Percentiles rank a stretch among this genome's conserved stretches.
Evolutionary conservation across 2,888 invertebrate species (phyloP).

Genomic region (Pherbina coryleti): DNA sequence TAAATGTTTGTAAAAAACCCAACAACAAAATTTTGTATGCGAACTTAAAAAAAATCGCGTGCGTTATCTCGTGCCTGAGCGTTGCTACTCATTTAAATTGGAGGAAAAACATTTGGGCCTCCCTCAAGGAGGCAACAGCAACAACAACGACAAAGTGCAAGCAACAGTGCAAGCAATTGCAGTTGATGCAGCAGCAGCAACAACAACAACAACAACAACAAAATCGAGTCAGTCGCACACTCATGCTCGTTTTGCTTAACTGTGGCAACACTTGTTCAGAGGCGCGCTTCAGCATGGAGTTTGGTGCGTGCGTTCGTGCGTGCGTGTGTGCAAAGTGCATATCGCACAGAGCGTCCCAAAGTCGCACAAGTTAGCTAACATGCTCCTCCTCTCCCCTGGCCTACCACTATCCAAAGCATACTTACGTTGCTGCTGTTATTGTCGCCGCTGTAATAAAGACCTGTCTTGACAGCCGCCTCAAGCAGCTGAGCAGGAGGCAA

Average conservation of each 20-base stretch:
- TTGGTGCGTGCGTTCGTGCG: background rate
- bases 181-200: background rate
- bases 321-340: background rate
- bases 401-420: too few relatives aligned
- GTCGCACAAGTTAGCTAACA: background rate
- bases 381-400: background rate
- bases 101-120: background rate
- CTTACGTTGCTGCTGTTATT: background rate
- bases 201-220: conserved; percentile 1
- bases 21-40: background rate
- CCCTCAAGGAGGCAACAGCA: background rate
- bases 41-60: conserved; percentile 9
- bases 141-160: background rate
- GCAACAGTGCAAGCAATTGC: conserved; percentile 11
- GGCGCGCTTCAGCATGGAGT: background rate
- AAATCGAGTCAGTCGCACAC: background rate
- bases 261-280: conserved; percentile 22
- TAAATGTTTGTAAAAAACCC: background rate
- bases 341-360: background rate
- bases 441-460: conserved; percentile 19
- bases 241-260: background rate
- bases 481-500: conserved; percentile 34
- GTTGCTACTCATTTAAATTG: background rate
- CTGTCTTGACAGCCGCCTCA: conserved; percentile 25
- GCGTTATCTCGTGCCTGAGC: conserved; percentile 20